Base-by-base conservation (phyloP, 1,140 invertebrate species). In the Stegodyphus dumicola region DNA sequence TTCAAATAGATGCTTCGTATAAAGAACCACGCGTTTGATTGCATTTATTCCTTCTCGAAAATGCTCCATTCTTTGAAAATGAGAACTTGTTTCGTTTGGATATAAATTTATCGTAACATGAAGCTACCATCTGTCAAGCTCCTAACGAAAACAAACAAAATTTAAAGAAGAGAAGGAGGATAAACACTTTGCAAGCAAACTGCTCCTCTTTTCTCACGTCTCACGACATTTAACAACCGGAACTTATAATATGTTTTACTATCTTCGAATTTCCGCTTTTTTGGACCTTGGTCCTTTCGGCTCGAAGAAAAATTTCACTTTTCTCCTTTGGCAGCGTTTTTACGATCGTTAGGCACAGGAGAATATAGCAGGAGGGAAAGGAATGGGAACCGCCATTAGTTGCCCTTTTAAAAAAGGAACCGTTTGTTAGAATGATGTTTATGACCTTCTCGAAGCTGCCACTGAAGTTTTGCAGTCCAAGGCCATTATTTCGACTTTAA, bases 231-330 rank as follows among this genome's bases (percentile, higher is more conserved):
- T 81, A 71, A 81, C 67, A 56, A 65, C 78, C 78, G 78, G 78
- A 81, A 73, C 78, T 73, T 15, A 15, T 73, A 81, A 81, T 71
- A 81, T 81, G 60, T 65, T 81, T 81, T 81, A 81, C 78, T 52
- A 64, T 64, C 66, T 73, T 56, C 78, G 13, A 54, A 18, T 56
- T 79, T 54, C 66, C 51, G 65, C 70, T n/a, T 51, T 71, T 71
- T 7, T 48, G n/a, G 49, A 54, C 48, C 64, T 9, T 51, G 33
- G 49, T 56, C 15, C 9, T 9, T 17, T n/a, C 33, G 33, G 33
- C 33, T 10, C 9, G 13, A 65, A 33, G 33, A 33, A 33, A 33
- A 33, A 18, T 73, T 73, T 73, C 6, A 15, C 70, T 53, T 73
- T 17, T 17, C 48, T 53, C 13, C 11, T 73, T 73, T 73, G 33